These are phyloP conservation scores for Vannuccia rotundouncinata DNA, from an alignment of 2,888 invertebrate species.

Conservation along the genomic window DNA sequence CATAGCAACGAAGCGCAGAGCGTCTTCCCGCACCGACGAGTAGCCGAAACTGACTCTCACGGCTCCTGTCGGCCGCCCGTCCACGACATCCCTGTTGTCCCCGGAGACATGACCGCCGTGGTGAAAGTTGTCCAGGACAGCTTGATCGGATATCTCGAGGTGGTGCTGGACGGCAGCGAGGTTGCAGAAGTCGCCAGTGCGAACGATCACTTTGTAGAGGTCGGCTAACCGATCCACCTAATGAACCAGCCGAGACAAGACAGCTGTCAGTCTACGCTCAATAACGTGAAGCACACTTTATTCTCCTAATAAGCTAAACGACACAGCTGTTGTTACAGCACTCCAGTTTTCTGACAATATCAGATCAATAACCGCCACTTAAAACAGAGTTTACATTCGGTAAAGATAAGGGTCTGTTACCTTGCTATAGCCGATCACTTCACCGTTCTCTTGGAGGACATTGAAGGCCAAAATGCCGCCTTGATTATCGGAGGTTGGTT, in stretches of 20 bases:
- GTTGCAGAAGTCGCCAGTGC: constrained; percentile 94
- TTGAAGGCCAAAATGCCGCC: constrained; percentile 85
- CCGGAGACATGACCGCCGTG: constrained; percentile 76
- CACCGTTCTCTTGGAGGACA: constrained; percentile 69
- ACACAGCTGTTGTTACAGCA: too few species aligned
- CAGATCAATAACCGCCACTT: too few species aligned
- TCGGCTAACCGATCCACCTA: constrained; percentile 81
- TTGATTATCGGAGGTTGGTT: constrained; percentile 59
- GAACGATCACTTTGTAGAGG: constrained; percentile 72
- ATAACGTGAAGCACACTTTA: too few species aligned
- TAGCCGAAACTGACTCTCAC: constrained; percentile 85
- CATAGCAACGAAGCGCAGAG: constrained; percentile 67
- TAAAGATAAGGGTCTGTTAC: too few species aligned
- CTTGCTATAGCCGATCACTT: constrained; percentile 79
- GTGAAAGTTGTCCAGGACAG: constrained; percentile 65
- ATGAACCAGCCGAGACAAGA: too few species aligned
- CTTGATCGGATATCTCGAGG: constrained; percentile 65
- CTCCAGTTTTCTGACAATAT: too few species aligned
- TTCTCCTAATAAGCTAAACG: too few species aligned
- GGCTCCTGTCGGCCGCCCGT: constrained; percentile 83
- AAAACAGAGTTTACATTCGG: too few species aligned
- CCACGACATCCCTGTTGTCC: constrained; percentile 70
- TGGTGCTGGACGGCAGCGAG: constrained; percentile 84
- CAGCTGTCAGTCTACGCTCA: too few species aligned
- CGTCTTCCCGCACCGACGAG: constrained; percentile 71